A percentile compares a stretch with the other conserved stretches of the same genome.
Conservation (phyloP, 2,888 invertebrate genomes). For the Acanthopleura granulata region DNA sequence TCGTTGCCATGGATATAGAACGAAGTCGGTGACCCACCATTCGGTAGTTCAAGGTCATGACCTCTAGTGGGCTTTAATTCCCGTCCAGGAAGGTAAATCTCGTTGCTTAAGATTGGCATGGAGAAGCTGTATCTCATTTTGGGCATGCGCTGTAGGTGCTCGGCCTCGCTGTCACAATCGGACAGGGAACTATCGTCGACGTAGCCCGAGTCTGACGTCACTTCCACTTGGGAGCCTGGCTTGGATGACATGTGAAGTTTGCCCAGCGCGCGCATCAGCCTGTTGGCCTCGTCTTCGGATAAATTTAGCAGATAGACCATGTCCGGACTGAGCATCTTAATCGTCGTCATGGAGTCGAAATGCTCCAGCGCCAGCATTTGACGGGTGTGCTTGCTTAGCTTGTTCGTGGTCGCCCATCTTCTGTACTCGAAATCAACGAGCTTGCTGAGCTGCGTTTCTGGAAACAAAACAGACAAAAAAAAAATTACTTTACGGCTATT, state of each 20-base stretch:
- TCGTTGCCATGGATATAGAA: not conserved
- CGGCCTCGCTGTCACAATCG: not conserved
- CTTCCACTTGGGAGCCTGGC: not conserved
- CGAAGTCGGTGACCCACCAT: not conserved
- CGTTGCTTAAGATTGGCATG: not conserved
- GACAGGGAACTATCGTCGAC: conserved; percentile 3
- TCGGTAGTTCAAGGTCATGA: not conserved
- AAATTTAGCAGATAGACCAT: not conserved
- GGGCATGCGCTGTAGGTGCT: not conserved
- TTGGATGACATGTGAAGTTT: not conserved
- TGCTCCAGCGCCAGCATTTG: conserved; percentile 19
- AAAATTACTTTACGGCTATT: no score
- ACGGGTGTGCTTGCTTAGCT: not conserved
- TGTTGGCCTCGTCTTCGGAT: not conserved
- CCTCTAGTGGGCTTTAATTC: not conserved
- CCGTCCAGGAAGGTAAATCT: not conserved
- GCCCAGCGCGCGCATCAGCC: not conserved
- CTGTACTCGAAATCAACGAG: not conserved
- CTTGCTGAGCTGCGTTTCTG: not conserved
- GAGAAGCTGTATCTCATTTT: not conserved
- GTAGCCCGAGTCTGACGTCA: conserved; percentile 1
- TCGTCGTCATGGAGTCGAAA: conserved; percentile 18
- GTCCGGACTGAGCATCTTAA: conserved; percentile 11
- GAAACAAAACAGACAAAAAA: not conserved
- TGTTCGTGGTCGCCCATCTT: conserved; percentile 6